Conservation (phyloP, 2,113 vertebrate genomes). For the Colistium nudipinnis region DNA sequence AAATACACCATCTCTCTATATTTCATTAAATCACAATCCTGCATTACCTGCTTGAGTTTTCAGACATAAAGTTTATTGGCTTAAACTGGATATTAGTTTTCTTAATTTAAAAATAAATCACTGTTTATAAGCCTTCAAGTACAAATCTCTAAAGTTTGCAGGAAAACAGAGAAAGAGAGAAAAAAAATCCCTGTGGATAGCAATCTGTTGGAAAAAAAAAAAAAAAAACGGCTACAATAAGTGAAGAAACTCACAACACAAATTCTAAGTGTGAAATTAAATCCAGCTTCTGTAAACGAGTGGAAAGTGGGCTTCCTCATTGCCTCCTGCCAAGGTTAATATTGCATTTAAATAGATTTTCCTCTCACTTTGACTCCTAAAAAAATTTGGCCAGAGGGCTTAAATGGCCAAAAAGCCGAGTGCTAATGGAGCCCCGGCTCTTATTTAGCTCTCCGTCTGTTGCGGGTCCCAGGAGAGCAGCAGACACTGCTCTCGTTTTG, state of each 20-base stretch:
- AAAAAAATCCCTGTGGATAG: slow-evolving; percentile 5
- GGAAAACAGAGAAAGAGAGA: background rate
- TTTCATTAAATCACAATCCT: slow-evolving; percentile 38
- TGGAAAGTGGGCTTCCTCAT: background rate
- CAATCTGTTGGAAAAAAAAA: slow-evolving; percentile 46
- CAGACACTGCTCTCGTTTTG: slow-evolving; percentile 59
- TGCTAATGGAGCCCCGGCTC: slow-evolving; percentile 38
- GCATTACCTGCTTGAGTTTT: slow-evolving; percentile 28
- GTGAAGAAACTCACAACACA: background rate
- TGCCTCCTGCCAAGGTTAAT: slow-evolving; percentile 47
- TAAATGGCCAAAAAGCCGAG: slow-evolving; percentile 35
- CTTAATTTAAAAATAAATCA: slow-evolving; percentile 45
- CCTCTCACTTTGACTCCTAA: slow-evolving; percentile 35
- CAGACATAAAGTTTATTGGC: slow-evolving; percentile 14
- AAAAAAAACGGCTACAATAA: slow-evolving; percentile 25
- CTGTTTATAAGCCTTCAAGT: slow-evolving; percentile 16
- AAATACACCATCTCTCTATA: slow-evolving; percentile 43
- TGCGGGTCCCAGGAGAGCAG: slow-evolving; percentile 55
- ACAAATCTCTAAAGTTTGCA: slow-evolving; percentile 42
- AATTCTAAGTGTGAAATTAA: slow-evolving; percentile 8
- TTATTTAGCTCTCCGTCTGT: slow-evolving; percentile 50
- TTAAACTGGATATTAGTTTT: slow-evolving; percentile 39
- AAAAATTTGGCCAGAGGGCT: slow-evolving; percentile 52
- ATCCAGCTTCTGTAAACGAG: slow-evolving; percentile 11
- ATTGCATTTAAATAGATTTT: slow-evolving; percentile 52